A percentile compares a stretch with the other conserved stretches of the same genome.
These are phyloP conservation scores for Hoplodrina blanda DNA, from an alignment of 2,888 invertebrate species.

Conservation along the genomic window DNA sequence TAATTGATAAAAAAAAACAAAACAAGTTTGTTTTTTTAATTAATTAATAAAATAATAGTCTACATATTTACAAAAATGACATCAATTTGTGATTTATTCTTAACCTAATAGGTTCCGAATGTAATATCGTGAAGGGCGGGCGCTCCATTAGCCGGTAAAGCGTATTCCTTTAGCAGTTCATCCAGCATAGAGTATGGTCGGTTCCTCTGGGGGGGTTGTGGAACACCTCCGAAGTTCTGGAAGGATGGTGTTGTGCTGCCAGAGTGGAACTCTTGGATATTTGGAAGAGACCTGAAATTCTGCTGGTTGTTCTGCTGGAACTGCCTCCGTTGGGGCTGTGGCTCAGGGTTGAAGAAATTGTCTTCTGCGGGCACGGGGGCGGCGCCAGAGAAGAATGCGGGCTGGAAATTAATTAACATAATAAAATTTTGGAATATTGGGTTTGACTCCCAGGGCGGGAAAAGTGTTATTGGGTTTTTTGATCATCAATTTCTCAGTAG, in stretches of 20 bases:
- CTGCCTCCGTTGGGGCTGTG: conserved; percentile 72
- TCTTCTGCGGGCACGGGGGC: conserved; percentile 77
- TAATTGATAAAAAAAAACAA: conserved; percentile 51
- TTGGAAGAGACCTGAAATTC: conserved; percentile 77
- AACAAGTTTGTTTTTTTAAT: conserved; percentile 67
- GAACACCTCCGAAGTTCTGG: conserved; percentile 60
- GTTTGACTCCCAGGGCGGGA: no score
- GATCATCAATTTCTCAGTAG: no score
- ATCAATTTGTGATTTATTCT: conserved; percentile 63
- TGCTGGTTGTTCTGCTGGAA: conserved; percentile 81
- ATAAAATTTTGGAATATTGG: background rate
- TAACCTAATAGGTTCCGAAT: conserved; percentile 94
- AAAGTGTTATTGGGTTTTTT: no score
- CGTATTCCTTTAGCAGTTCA: conserved; percentile 95
- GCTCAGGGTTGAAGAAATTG: conserved; percentile 82
- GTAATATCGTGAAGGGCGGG: conserved; percentile 95
- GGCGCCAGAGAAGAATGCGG: conserved; percentile 86
- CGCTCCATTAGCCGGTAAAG: conserved; percentile 92
- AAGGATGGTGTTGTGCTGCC: conserved; percentile 65
- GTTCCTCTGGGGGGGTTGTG: conserved; percentile 64
- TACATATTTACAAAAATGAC: conserved; percentile 85
- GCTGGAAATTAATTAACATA: conserved; percentile 70
- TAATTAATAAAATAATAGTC: conserved; percentile 75
- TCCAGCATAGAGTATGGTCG: conserved; percentile 92
- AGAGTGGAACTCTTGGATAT: conserved; percentile 68